phyloP scores from a whole-genome alignment of 2,888 invertebrate species.

The Stegophylla sp. region DNA sequence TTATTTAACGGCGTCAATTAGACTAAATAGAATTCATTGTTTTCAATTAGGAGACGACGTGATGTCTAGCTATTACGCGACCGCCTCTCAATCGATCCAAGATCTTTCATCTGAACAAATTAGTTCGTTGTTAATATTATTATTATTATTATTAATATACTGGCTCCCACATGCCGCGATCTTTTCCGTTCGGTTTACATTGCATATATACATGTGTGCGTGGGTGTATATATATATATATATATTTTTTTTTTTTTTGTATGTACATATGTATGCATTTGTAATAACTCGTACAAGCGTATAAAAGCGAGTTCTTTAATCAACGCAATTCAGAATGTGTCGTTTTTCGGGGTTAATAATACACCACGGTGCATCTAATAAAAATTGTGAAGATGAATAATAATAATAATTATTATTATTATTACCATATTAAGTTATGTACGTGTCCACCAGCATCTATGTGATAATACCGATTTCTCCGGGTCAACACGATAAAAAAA shows the following conservation, averaged over 20 bases:
- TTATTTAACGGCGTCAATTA: constrained; percentile 38
- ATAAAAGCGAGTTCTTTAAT: constrained; percentile 1
- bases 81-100: background rate
- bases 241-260: background rate
- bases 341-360: constrained; percentile 25
- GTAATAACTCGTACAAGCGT: too few relatives aligned
- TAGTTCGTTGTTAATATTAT: constrained; percentile 12
- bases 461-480: background rate
- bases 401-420: too few relatives aligned
- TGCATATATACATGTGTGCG: background rate
- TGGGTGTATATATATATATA: background rate
- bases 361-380: background rate
- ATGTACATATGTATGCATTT: background rate
- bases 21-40: constrained; percentile 35
- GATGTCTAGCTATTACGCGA: background rate
- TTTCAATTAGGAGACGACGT: constrained; percentile 35
- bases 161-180: constrained; percentile 45
- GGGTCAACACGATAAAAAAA: background rate
- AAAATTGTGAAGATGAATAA: constrained; percentile 4
- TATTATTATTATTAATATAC: too few relatives aligned
- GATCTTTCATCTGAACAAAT: too few relatives aligned
- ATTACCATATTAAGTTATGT: too few relatives aligned
- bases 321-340: constrained; percentile 7
- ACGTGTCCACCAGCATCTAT: background rate
- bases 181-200: constrained; percentile 1